These are phyloP conservation scores for Parotia lawesii DNA, from an alignment of 2,113 vertebrate species.

Conservation along the genomic window DNA sequence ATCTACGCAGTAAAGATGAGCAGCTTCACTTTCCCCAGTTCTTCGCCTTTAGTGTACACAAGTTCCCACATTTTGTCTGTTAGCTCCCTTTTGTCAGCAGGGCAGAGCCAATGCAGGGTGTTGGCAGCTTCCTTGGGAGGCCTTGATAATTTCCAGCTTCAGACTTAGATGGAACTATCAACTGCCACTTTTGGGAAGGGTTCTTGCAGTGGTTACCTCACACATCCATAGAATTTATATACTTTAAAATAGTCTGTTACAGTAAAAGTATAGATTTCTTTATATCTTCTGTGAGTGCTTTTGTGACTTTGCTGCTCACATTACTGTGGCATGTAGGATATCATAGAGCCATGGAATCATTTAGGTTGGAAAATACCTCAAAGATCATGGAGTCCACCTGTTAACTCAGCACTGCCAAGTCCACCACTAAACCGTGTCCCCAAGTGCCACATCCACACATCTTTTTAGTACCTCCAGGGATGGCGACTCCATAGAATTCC, in stretches of 20 bases:
- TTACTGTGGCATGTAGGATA: background rate
- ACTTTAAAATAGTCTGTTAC: background rate
- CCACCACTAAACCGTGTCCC: background rate
- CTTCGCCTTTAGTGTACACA: background rate
- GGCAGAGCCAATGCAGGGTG: background rate
- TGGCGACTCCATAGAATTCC: background rate
- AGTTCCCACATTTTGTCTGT: background rate
- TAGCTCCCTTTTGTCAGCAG: background rate
- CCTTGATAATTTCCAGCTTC: background rate
- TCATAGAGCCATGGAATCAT: background rate
- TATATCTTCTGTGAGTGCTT: background rate
- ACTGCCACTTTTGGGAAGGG: background rate
- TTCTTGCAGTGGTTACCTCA: background rate
- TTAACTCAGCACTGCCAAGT: background rate
- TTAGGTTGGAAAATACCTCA: background rate
- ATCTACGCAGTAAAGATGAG: background rate
- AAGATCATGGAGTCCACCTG: background rate
- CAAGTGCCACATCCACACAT: accelerated
- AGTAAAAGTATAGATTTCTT: background rate
- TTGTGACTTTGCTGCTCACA: background rate
- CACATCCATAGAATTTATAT: background rate
- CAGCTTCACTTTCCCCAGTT: background rate
- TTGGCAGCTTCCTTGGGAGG: background rate
- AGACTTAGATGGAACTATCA: background rate
- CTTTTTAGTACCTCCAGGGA: background rate